Base-by-base conservation (phyloP, 2,888 invertebrate genomes). In the Tiliacea citrago region DNA sequence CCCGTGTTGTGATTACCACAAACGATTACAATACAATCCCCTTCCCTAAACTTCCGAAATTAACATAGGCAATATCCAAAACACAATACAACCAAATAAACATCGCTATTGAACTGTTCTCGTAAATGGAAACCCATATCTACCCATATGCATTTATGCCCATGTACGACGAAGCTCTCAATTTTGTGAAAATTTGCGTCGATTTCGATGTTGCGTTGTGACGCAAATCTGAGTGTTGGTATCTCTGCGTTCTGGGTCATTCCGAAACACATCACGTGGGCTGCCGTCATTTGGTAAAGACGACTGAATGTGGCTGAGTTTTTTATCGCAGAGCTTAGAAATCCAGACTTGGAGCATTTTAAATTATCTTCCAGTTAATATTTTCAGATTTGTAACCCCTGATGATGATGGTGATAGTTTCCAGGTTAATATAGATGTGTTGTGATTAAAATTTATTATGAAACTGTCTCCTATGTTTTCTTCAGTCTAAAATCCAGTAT, bases 31-130 rank as follows among this genome's bases (percentile, higher is more conserved):
- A 58, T 63, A 63, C 49, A 49, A 53, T 9, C 18, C n/a, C 21
- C 29, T 68, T 49, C 7, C 55, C 21, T 39, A 35, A 61, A 24
- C 58, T 71, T 57, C 8, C n/a, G 8, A 60, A 67, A 79, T 83
- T 55, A 83, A 13, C 62, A 70, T 78, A 53, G 24, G 45, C 18
- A 53, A 82, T 58, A 49, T 53, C 55, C 76, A 61, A 47, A 73
- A 57, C 42, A 55, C 49, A 81, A 61, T 67, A 55, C 82, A 66
- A 76, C 58, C 82, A 62, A 67, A 67, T 82, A 60, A 62, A 75
- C 35, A 63, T 47, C 13, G 12, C 51, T 49, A 77, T 77, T 47
- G 60, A 77, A 45, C 13, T 13, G 35, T 77, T 60, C 12, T 24
- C 10, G 13, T 58, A 53, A 49, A 60, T 35, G 42, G 42, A 49